Evolutionary conservation across 2,888 invertebrate species (phyloP), one percentile per base, ranked within the genome.

Genomic region (Eupeodes luniger): DNA sequence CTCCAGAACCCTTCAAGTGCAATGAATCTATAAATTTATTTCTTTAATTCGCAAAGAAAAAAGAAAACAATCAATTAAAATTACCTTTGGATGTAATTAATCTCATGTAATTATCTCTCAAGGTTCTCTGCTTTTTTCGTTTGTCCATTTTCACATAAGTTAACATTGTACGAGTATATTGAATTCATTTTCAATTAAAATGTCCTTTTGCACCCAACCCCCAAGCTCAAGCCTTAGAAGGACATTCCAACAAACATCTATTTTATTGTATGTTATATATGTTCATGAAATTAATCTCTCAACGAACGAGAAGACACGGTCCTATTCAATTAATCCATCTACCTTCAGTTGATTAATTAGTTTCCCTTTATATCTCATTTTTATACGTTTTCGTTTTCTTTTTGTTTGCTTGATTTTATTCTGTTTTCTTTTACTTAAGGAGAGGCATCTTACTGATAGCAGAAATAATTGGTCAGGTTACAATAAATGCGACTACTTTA

Each of bases 301-400:
- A 67, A 27, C 55, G 40, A 49, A 47, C 49, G n/a, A 40, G 40
- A 49, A 47, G 66, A 70, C 55, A 53, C 14, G 51, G 82, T 57
- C 51, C 57, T 67, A 84, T 84, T 87, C 84, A 87, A 87, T 87
- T 87, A 87, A 84, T 80, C 53, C 76, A 61, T 84, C 87, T 51
- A 81, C 84, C 72, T 72, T 11, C 44, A 74, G 69, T 61, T 84
- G 84, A 87, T 84, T 84, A 87, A 87, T 87, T 87, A 80, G 77
- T 44, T 55, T 70, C 55, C 55, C 44, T 55, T 75, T 49, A 53
- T 59, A 55, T 55, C 61, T n/a, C 62, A 11, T 49, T 47, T 36
- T 16, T 40, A 4, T 44, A 16, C 55, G 6, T 34, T 47, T 69
- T 69, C 11, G 16, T 34, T 57, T 11, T 40, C 27, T 69, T 3